These are phyloP conservation scores for Heliconius hermathena DNA, from an alignment of 1,140 invertebrate species.

Conservation along the genomic window DNA sequence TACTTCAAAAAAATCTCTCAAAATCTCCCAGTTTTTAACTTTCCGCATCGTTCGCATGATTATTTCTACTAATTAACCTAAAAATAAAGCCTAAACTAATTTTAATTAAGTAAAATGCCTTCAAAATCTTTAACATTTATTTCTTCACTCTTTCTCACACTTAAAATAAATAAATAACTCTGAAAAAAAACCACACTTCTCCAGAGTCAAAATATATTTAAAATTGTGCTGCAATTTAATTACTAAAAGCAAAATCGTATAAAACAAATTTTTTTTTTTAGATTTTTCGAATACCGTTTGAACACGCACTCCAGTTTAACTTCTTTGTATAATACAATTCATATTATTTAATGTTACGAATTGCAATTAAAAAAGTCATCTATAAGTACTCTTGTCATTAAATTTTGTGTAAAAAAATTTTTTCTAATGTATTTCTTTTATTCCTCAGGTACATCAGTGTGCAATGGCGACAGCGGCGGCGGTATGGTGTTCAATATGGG, in stretches of 20 bases:
- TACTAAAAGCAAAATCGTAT: no score
- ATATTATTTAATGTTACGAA: no score
- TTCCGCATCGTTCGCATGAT: slow-evolving; percentile 1
- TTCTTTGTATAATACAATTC: no score
- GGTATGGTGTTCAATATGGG: slow-evolving; percentile 80
- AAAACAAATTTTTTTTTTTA: no score
- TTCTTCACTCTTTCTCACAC: neutral
- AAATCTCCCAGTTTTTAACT: neutral
- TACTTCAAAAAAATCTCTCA: neutral
- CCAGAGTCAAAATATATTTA: no score
- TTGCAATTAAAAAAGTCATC: no score
- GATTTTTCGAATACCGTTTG: no score
- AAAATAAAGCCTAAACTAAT: neutral
- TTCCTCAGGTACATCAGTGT: slow-evolving; percentile 75
- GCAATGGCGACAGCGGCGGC: slow-evolving; percentile 84
- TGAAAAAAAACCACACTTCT: no score
- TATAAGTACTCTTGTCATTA: neutral
- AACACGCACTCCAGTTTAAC: no score
- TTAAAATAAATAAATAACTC: no score
- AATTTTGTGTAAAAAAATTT: neutral
- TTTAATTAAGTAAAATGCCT: no score
- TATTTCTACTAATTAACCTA: slow-evolving; percentile 5
- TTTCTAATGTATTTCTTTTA: neutral
- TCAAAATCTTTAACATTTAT: neutral
- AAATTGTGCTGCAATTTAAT: no score